These are phyloP conservation scores for Epizoanthus fatuus DNA, from an alignment of 92 coral and sea anemone genomes.

Conservation along the genomic window DNA sequence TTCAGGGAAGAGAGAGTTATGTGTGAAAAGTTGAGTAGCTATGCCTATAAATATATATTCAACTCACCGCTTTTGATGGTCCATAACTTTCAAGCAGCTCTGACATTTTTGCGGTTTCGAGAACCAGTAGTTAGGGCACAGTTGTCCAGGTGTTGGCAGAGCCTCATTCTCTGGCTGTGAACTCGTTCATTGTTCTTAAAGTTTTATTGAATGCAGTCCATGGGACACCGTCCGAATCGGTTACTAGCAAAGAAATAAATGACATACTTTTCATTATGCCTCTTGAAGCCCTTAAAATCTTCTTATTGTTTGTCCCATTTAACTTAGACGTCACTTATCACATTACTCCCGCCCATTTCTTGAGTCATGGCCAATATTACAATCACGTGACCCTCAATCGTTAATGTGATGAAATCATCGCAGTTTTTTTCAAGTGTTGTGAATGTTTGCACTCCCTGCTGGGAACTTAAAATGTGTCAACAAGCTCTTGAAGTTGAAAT, in stretches of 20 bases:
- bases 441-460: conserved; percentile 24
- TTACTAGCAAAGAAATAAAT: conserved; percentile 30
- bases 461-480: conserved; percentile 47
- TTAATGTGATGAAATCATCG: conserved; percentile 23
- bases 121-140: neutral
- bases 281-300: neutral
- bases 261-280: conserved; percentile 31
- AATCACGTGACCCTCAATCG: conserved; percentile 14
- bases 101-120: conserved; percentile 3
- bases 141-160: neutral
- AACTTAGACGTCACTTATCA: conserved; percentile 11
- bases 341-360: conserved; percentile 27
- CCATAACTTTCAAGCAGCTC: conserved; percentile 17
- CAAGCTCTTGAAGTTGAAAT: conserved; percentile 47
- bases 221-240: conserved; percentile 24
- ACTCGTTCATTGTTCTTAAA: conserved; percentile 6
- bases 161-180: conserved; percentile 23
- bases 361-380: neutral
- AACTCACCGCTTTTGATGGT: conserved; percentile 20
- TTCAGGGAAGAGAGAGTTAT: neutral
- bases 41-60: neutral
- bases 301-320: conserved; percentile 6
- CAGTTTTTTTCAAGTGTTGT: conserved; percentile 9
- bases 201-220: conserved; percentile 32
- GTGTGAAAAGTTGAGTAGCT: neutral